A percentile compares a stretch with the other conserved stretches of the same genome.
phyloP scores from a whole-genome alignment of 2,888 invertebrate species.

The Lithodes maja region DNA sequence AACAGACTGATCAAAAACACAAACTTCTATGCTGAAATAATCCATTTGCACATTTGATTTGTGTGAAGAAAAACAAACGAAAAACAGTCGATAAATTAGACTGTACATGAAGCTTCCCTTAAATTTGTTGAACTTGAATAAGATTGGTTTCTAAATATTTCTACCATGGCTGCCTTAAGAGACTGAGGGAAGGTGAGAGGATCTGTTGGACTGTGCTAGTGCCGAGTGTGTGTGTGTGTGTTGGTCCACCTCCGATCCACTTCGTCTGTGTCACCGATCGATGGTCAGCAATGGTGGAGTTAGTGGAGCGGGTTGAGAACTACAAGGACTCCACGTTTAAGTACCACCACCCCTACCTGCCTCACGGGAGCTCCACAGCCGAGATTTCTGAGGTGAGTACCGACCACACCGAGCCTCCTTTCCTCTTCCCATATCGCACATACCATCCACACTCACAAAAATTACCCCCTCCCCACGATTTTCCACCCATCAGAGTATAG shows the following conservation, averaged over 20 bases:
- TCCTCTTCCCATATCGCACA: background rate
- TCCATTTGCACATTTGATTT: no score
- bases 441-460: no score
- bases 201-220: background rate
- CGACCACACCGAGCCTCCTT: background rate
- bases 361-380: constrained; percentile 33
- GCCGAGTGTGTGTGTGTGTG: constrained; percentile 10
- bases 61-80: no score
- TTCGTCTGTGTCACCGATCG: background rate
- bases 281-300: constrained; percentile 50
- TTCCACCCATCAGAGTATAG: no score
- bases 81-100: no score
- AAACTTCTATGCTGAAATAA: no score
- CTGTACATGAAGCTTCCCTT: no score
- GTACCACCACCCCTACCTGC: constrained; percentile 49
- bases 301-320: constrained; percentile 58
- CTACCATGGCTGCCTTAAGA: background rate
- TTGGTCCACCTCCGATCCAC: background rate
- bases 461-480: no score
- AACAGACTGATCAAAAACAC: no score
- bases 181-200: background rate
- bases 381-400: constrained; percentile 50
- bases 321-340: constrained; percentile 52
- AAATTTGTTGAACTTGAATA: background rate
- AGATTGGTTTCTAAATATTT: background rate